phyloP scores from a whole-genome alignment of 2,113 vertebrate genomes.

The Perca flavescens region DNA sequence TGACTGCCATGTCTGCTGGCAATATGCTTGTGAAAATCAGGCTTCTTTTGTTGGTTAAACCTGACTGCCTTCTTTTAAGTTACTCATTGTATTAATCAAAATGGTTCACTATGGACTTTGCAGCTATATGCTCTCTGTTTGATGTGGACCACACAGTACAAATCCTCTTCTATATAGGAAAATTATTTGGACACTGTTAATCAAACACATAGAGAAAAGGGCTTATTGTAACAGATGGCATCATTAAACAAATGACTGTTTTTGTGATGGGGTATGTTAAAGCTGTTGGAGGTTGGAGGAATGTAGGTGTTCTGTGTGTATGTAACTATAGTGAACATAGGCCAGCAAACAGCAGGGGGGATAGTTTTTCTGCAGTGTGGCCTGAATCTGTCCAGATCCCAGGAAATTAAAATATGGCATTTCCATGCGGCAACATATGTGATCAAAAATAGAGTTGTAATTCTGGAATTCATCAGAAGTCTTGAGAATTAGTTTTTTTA shows the following conservation, averaged over 20 bases:
- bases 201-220: constrained; percentile 39
- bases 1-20: constrained; percentile 47
- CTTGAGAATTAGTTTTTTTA: background rate
- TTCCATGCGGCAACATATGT: constrained; percentile 25
- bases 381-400: constrained; percentile 28
- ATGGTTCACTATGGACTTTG: constrained; percentile 13
- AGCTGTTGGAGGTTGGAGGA: constrained; percentile 9
- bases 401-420: constrained; percentile 9
- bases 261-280: constrained; percentile 33
- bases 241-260: constrained; percentile 57
- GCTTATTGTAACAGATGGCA: constrained; percentile 45
- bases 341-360: constrained; percentile 40
- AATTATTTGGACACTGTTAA: constrained; percentile 39
- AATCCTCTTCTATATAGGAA: constrained; percentile 19
- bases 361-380: constrained; percentile 38
- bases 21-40: constrained; percentile 45
- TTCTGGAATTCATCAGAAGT: constrained; percentile 23
- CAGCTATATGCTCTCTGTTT: constrained; percentile 44
- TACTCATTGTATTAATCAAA: constrained; percentile 31
- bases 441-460: constrained; percentile 28
- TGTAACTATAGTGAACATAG: constrained; percentile 33
- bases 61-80: constrained; percentile 41
- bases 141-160: constrained; percentile 16
- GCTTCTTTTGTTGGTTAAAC: constrained; percentile 46
- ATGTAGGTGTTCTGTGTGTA: constrained; percentile 8